A percentile compares a stretch with the other conserved stretches of the same genome.
phyloP scores from a whole-genome alignment of 2,797 vertebrate species.

The Muraenolepis orangiensis region DNA sequence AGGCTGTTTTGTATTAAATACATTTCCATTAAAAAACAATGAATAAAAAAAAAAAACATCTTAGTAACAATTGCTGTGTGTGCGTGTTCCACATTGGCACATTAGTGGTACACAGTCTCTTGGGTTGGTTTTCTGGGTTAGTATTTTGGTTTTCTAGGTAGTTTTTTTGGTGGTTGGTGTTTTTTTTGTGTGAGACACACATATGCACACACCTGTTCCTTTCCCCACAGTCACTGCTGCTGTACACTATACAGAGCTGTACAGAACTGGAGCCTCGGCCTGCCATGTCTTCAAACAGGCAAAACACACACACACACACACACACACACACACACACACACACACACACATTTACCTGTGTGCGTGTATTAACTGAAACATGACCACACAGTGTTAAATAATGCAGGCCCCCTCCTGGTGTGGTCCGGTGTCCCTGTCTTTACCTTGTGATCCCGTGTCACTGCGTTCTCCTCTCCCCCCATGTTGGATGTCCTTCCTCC shows the following conservation, averaged over 20 bases:
- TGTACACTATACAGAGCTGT: background rate
- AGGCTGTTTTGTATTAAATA: no score
- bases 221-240: conserved; percentile 26
- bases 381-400: background rate
- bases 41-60: no score
- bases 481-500: background rate
- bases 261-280: background rate
- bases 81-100: background rate
- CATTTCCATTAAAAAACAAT: no score
- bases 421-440: background rate
- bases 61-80: background rate
- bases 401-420: background rate
- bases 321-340: background rate
- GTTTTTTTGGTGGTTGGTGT: background rate
- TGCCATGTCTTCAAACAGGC: background rate
- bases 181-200: background rate
- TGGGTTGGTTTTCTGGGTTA: background rate
- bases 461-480: background rate
- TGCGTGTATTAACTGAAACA: background rate
- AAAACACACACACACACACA: background rate
- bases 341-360: background rate
- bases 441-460: background rate
- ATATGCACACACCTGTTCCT: conserved; percentile 48
- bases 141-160: no score
- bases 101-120: background rate